phyloP scores from a whole-genome alignment of 2,888 invertebrate species.

The Cheilosia pagana region DNA sequence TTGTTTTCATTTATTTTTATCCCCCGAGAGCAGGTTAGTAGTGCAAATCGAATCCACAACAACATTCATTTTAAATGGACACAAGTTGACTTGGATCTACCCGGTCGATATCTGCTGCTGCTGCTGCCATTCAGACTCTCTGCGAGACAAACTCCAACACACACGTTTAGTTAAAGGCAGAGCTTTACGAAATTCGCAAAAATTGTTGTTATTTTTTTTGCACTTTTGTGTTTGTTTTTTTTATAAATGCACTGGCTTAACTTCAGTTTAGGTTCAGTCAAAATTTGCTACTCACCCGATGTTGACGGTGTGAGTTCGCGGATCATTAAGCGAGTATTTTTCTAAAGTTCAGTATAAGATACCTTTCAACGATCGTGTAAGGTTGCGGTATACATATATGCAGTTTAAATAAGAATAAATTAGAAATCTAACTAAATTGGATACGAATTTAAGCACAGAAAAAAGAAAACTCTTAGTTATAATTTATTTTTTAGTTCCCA shows the following conservation, averaged over 20 bases:
- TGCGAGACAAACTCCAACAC: constrained; percentile 45
- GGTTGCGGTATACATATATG: background rate
- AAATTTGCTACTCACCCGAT: constrained; percentile 66
- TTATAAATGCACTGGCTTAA: constrained; percentile 70
- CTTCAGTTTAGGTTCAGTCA: constrained; percentile 68
- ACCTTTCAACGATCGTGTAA: constrained; percentile 36
- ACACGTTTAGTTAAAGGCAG: constrained; percentile 46
- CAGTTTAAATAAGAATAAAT: constrained; percentile 5
- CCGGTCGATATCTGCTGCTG: constrained; percentile 25
- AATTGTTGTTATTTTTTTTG: constrained; percentile 55
- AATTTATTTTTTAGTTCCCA: constrained; percentile 29
- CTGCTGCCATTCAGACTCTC: constrained; percentile 9
- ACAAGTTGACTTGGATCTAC: constrained; percentile 38
- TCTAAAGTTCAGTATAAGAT: constrained; percentile 16
- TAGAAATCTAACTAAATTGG: background rate
- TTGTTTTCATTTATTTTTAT: background rate
- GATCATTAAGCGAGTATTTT: constrained; percentile 30
- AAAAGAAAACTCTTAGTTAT: background rate
- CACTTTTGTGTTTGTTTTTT: constrained; percentile 51
- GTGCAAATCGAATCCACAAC: constrained; percentile 67
- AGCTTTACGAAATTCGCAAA: constrained; percentile 62
- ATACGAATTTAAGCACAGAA: background rate
- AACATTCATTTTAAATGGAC: constrained; percentile 63
- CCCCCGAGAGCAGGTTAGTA: constrained; percentile 62
- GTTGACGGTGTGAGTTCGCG: constrained; percentile 56